These are phyloP conservation scores for Amblyopsis hoosieri DNA, from an alignment of 2,797 vertebrate genomes.

Conservation along the genomic window DNA sequence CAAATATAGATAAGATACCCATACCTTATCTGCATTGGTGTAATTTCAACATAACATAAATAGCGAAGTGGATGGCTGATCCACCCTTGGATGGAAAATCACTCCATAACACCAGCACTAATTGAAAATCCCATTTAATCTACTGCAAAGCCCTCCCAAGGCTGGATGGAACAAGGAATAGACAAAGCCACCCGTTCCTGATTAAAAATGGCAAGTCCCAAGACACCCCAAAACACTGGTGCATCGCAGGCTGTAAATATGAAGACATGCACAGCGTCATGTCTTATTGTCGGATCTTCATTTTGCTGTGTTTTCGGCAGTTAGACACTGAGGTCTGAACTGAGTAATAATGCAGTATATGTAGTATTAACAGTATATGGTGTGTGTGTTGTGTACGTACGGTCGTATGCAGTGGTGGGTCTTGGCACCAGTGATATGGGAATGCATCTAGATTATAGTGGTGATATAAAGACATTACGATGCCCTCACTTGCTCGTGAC, in stretches of 20 bases:
- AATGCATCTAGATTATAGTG: too few species aligned
- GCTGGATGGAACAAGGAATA: slow-evolving; percentile 51
- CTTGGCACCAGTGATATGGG: too few species aligned
- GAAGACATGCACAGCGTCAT: slow-evolving; percentile 36
- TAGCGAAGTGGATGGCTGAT: slow-evolving; percentile 42
- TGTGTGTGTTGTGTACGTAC: too few species aligned
- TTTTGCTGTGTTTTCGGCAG: too few species aligned
- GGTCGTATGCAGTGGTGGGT: too few species aligned
- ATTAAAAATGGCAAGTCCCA: slow-evolving; percentile 68
- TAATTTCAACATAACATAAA: slow-evolving; percentile 25
- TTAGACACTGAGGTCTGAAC: too few species aligned
- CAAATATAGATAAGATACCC: too few species aligned
- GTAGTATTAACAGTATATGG: too few species aligned
- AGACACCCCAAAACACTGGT: slow-evolving; percentile 43
- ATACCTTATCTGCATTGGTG: slow-evolving; percentile 13
- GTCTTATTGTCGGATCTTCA: too few species aligned
- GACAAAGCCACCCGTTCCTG: slow-evolving; percentile 59
- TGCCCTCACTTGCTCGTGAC: background rate
- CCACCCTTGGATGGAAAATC: slow-evolving; percentile 47
- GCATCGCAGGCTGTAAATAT: slow-evolving; percentile 52
- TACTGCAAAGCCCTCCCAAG: slow-evolving; percentile 51
- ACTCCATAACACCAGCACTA: slow-evolving; percentile 54
- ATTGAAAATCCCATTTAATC: slow-evolving; percentile 68
- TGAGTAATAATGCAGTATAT: too few species aligned
- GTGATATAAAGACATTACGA: too few species aligned